phyloP scores from a whole-genome alignment of 2,113 vertebrate species.

The Eptesicus fuscus region DNA sequence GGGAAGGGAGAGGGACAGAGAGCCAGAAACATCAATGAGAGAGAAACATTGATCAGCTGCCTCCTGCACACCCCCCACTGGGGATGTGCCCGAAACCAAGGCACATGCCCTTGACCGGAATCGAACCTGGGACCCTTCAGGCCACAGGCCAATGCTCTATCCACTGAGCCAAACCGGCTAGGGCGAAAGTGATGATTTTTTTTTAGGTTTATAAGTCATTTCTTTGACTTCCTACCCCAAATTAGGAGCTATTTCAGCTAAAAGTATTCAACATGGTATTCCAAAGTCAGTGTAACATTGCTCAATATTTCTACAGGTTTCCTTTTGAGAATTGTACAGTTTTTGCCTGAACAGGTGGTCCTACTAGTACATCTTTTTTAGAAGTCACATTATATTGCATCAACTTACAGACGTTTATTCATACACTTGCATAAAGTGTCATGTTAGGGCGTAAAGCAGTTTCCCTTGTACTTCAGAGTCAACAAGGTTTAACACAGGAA shows the following conservation, averaged over 20 bases:
- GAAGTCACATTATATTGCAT: background rate
- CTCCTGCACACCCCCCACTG: no score
- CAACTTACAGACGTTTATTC: background rate
- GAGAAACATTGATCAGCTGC: no score
- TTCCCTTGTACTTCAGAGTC: background rate
- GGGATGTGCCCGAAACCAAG: no score
- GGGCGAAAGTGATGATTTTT: conserved; percentile 9
- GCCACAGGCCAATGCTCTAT: no score
- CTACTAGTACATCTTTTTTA: background rate
- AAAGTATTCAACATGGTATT: background rate
- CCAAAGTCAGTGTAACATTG: background rate
- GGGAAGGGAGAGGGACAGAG: no score
- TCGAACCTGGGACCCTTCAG: no score
- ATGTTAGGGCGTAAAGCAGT: background rate
- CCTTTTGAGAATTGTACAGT: background rate
- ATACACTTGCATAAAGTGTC: background rate
- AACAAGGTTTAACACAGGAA: background rate
- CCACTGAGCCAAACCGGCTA: no score
- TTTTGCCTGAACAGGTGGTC: background rate
- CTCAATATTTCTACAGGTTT: background rate
- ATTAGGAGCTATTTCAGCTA: background rate
- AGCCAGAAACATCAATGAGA: no score
- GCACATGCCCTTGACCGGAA: no score
- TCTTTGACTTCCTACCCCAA: background rate
- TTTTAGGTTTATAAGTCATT: conserved; percentile 21